Evolutionary conservation across 1,140 invertebrate species (phyloP), one percentile per base, ranked within the genome.

Genomic region (Magallana gigas): DNA sequence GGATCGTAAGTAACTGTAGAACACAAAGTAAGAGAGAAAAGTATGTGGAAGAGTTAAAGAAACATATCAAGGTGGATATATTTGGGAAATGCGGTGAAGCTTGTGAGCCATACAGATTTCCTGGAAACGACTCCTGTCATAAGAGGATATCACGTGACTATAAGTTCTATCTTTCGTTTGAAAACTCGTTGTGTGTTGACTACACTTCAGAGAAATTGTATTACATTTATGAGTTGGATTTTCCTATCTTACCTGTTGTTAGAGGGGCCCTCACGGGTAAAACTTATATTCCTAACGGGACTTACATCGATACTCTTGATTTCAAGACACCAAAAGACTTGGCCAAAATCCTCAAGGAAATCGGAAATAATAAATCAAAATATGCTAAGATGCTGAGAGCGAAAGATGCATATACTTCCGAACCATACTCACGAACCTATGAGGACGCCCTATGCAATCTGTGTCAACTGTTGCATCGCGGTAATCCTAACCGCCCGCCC

Each of bases 191-290:
- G 92, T 99, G 98, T 94, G 96, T 96, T 80, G 98, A 99, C 94
- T 99, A 99, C 94, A 97, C 99, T 80, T 99, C 98, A 0, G 98
- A 99, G 94, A 99, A 99, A 94, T 99, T 98, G 93, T 88, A 89
- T 12, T 36, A 85, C 36, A 86, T 91, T n/a, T 87, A 88, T n/a
- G 57, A 81, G 57, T 83, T 86, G 23, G 88, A 93, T 57, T 95
- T 76, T 11, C 56, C 59, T n/a, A 80, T 97, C 0, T 96, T 97
- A 16, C 97, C 97, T 0, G 95, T 97, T 57, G 96, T 97, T 23
- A 96, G 97, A 95, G 97, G 97, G 12, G 23, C 83, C 14, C 18
- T 60, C 9, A 16, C 56, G 18, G 57, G 57, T 18, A 84, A 62
- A 62, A 5, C 23, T 8, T 84, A 84, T 23, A 36, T 84, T 6